Conservation (phyloP, 1,140 invertebrate species). For the Cydia strobilella region DNA sequence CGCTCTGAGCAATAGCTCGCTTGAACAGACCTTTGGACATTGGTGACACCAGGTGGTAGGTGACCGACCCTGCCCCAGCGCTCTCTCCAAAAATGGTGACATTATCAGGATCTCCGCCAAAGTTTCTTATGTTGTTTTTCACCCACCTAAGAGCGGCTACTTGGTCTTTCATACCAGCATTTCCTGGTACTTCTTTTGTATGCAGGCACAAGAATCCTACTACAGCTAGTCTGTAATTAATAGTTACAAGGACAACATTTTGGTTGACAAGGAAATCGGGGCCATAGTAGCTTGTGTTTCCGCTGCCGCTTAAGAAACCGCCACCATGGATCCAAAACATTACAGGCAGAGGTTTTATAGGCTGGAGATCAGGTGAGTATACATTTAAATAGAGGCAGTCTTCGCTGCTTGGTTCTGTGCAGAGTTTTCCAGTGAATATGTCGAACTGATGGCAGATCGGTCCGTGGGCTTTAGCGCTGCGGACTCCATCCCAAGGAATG, state of each 20-base stretch:
- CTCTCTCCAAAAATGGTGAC: slow-evolving; percentile 87
- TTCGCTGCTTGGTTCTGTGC: slow-evolving; percentile 59
- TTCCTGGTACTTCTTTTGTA: slow-evolving; percentile 48
- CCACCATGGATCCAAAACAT: slow-evolving; percentile 76
- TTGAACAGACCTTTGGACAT: slow-evolving; percentile 80
- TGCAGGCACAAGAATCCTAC: slow-evolving; percentile 75
- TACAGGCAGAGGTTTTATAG: slow-evolving; percentile 53
- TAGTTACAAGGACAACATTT: slow-evolving; percentile 82
- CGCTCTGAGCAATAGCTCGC: slow-evolving; percentile 35
- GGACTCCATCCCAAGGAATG: slow-evolving; percentile 77
- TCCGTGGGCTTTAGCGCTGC: slow-evolving; percentile 75
- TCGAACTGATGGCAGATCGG: slow-evolving; percentile 49
- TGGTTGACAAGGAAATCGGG: slow-evolving; percentile 81
- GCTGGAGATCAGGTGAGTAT: slow-evolving; percentile 50
- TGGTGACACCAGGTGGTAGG: slow-evolving; percentile 78
- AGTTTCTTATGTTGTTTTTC: slow-evolving; percentile 55
- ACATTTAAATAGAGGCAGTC: slow-evolving; percentile 76
- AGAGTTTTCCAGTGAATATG: neutral
- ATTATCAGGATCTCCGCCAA: slow-evolving; percentile 84
- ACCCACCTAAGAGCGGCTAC: slow-evolving; percentile 37
- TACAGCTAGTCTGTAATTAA: slow-evolving; percentile 84
- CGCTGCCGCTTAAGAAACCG: slow-evolving; percentile 50
- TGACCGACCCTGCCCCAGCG: slow-evolving; percentile 81
- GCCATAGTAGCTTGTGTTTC: slow-evolving; percentile 59
- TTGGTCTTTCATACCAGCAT: slow-evolving; percentile 41